These are phyloP conservation scores for Micromussa lordhowensis DNA, from an alignment of 92 coral and sea anemone genomes.

Conservation along the genomic window DNA sequence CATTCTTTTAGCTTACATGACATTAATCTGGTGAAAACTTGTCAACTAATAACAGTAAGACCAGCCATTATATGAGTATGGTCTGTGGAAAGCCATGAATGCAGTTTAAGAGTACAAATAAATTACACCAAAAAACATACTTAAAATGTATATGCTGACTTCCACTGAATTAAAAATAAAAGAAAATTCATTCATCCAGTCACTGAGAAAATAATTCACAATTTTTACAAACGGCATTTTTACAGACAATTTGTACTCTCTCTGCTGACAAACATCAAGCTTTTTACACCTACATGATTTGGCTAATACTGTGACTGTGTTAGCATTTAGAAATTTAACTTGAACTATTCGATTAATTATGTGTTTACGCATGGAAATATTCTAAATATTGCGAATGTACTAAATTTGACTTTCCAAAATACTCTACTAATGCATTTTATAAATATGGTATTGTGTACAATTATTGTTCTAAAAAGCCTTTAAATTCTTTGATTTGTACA, in stretches of 20 bases:
- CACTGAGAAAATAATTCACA: slow-evolving; percentile 29
- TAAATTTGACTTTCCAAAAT: slow-evolving; percentile 38
- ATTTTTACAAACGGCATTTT: slow-evolving; percentile 37
- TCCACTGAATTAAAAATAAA: background rate
- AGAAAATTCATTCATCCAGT: background rate
- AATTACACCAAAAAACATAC: slow-evolving; percentile 5
- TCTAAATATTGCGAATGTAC: slow-evolving; percentile 52
- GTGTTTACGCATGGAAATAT: slow-evolving; percentile 49
- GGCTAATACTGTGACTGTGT: background rate
- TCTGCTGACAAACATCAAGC: slow-evolving; percentile 4
- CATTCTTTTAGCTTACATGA: background rate
- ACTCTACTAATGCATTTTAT: slow-evolving; percentile 49
- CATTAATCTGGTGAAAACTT: background rate
- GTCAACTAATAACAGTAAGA: background rate
- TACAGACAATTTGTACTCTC: slow-evolving; percentile 16
- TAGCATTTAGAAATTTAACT: slow-evolving; percentile 4
- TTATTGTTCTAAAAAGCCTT: slow-evolving; percentile 26
- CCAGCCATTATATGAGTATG: background rate
- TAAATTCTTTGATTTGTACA: slow-evolving; percentile 48
- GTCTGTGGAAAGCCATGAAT: background rate
- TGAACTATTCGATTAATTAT: slow-evolving; percentile 7
- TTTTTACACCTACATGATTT: slow-evolving; percentile 39
- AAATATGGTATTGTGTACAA: slow-evolving; percentile 38
- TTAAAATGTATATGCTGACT: background rate
- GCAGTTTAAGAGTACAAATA: slow-evolving; percentile 22